Evolutionary conservation across 2,797 vertebrate species (phyloP).

Genomic region (Salmo trutta): DNA sequence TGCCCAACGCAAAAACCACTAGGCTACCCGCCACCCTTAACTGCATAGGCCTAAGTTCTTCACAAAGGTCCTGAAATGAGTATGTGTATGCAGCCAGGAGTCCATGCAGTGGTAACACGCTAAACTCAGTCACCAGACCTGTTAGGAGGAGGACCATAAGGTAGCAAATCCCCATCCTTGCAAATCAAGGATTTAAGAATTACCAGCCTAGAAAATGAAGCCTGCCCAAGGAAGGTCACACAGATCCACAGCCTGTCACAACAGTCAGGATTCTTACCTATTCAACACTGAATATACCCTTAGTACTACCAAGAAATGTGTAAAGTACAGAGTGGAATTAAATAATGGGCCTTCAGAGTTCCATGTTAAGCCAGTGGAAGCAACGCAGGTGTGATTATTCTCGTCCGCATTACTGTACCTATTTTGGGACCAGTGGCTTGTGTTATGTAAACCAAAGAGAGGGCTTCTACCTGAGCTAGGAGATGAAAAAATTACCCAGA

Average conservation of each 20-base stretch:
- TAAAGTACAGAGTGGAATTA: background rate
- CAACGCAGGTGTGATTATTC: slow-evolving; percentile 34
- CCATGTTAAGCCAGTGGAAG: background rate
- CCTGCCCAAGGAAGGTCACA: slow-evolving; percentile 48
- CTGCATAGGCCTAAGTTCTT: background rate
- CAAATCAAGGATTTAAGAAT: slow-evolving; percentile 72
- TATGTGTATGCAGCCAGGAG: background rate
- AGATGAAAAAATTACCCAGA: background rate
- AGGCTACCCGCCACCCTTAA: too few species aligned
- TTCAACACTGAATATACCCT: background rate
- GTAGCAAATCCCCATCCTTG: slow-evolving; percentile 65
- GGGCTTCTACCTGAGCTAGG: background rate
- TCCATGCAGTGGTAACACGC: background rate
- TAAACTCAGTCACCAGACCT: slow-evolving; percentile 12
- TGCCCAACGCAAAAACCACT: too few species aligned
- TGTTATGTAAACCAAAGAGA: slow-evolving; percentile 45
- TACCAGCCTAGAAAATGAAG: slow-evolving; percentile 51
- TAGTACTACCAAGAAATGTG: background rate
- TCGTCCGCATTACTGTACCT: slow-evolving; percentile 30
- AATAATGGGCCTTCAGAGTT: background rate
- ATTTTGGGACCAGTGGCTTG: slow-evolving; percentile 38
- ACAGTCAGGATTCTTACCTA: background rate
- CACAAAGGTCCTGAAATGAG: background rate
- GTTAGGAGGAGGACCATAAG: slow-evolving; percentile 39
- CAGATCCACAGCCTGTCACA: slow-evolving; percentile 9